These are phyloP conservation scores for Pangasius macronema DNA, from an alignment of 2,797 vertebrate genomes.

Conservation along the genomic window DNA sequence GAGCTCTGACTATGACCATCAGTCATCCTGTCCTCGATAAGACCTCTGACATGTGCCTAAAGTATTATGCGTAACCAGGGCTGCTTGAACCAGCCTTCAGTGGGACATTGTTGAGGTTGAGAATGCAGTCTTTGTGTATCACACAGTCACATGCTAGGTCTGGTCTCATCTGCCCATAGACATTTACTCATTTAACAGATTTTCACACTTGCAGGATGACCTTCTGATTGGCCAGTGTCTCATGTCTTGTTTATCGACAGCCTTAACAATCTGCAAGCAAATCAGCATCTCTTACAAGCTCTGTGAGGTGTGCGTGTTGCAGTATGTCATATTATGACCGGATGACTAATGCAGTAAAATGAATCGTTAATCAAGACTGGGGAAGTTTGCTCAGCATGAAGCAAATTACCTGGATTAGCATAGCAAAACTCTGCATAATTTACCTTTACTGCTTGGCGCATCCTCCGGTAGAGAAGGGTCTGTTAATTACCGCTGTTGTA, in stretches of 20 bases:
- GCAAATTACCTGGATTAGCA: conserved; percentile 78
- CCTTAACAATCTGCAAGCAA: conserved; percentile 36
- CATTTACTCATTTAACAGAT: conserved; percentile 42
- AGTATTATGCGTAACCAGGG: conserved; percentile 49
- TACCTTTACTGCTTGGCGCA: conserved; percentile 59
- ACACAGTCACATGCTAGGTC: not conserved
- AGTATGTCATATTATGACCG: conserved; percentile 68
- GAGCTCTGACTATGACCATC: conserved; percentile 47
- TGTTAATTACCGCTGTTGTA: conserved; percentile 65
- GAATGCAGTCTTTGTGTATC: conserved; percentile 1
- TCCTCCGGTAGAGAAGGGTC: conserved; percentile 54
- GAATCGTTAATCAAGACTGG: conserved; percentile 68
- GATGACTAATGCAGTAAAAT: conserved; percentile 62
- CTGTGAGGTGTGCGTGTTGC: conserved; percentile 23
- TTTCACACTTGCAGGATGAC: conserved; percentile 24
- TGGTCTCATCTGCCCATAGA: conserved; percentile 17
- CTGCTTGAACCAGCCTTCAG: conserved; percentile 11
- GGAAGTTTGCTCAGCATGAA: conserved; percentile 72
- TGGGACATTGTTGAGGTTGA: not conserved
- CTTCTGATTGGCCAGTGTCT: conserved; percentile 37
- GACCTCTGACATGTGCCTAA: conserved; percentile 52
- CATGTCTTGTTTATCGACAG: conserved; percentile 27
- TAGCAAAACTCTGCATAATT: conserved; percentile 68
- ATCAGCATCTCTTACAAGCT: conserved; percentile 43
- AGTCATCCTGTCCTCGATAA: conserved; percentile 52